Percentiles rank a stretch among this genome's conserved stretches.
These are phyloP conservation scores for Ptychochromis oligacanthus DNA, from an alignment of 2,113 vertebrate species.

Conservation along the genomic window DNA sequence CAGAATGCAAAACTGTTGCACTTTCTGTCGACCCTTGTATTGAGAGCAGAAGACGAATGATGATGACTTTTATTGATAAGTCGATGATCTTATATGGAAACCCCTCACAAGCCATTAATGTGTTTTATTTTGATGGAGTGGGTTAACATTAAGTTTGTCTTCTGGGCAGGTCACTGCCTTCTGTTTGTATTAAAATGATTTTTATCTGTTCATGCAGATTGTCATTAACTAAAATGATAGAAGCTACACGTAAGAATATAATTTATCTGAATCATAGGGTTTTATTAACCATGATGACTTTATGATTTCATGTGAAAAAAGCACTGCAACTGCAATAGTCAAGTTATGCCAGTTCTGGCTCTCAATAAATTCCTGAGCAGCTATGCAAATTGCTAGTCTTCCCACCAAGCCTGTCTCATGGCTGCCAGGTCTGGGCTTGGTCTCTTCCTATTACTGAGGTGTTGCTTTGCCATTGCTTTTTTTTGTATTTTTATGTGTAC, in stretches of 20 bases:
- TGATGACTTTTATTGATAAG: background rate
- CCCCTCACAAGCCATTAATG: background rate
- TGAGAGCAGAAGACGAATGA: conserved; percentile 9
- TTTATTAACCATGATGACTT: background rate
- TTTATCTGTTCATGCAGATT: no score
- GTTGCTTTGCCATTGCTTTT: background rate
- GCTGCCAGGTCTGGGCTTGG: conserved; percentile 27
- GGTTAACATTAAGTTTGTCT: background rate
- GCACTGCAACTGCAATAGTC: background rate
- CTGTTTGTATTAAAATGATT: no score
- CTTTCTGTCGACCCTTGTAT: conserved; percentile 1
- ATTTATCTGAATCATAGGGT: no score
- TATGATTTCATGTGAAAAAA: background rate
- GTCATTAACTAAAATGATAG: no score
- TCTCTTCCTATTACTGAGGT: conserved; percentile 16
- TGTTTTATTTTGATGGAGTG: background rate
- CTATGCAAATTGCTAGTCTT: background rate
- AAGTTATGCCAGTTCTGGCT: background rate
- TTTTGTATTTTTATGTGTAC: background rate
- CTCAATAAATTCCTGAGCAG: background rate
- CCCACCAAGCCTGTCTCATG: conserved; percentile 9
- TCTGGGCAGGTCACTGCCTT: background rate
- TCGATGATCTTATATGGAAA: background rate
- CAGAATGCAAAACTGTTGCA: background rate
- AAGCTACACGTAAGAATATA: no score